phyloP scores from a whole-genome alignment of 2,113 vertebrate genomes.

The Phylloscopus whistleri region DNA sequence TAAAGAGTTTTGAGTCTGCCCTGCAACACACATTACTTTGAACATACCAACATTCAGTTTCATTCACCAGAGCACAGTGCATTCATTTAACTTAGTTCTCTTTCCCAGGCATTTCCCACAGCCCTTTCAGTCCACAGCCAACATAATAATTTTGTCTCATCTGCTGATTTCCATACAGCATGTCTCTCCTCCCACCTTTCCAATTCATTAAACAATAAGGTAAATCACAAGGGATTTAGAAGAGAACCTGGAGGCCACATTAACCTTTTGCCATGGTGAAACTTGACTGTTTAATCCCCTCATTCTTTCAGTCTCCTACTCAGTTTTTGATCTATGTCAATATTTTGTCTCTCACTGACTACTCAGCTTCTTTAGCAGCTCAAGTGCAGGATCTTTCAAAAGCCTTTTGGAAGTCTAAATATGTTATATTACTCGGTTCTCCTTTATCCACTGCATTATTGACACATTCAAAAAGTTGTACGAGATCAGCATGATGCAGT shows the following conservation, averaged over 20 bases:
- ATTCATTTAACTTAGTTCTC: background rate
- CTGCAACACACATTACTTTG: background rate
- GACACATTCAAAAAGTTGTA: conserved; percentile 13
- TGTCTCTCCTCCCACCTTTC: conserved; percentile 27
- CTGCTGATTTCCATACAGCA: background rate
- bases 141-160: conserved; percentile 10
- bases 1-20: background rate
- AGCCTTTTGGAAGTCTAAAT: conserved; percentile 46
- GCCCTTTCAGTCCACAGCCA: background rate
- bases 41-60: background rate
- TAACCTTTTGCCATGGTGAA: conserved; percentile 41
- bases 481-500: background rate
- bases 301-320: conserved; percentile 34
- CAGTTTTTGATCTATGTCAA: conserved; percentile 52
- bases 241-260: conserved; percentile 11
- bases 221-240: conserved; percentile 33
- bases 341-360: conserved; percentile 51
- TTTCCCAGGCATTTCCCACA: background rate
- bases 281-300: conserved; percentile 37
- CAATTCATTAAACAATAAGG: conserved; percentile 46
- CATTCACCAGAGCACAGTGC: accelerated
- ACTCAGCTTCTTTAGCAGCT: conserved; percentile 31
- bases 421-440: background rate
- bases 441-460: conserved; percentile 29
- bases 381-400: conserved; percentile 24